Evolutionary conservation across 2,113 vertebrate genomes (phyloP).

Genomic region (Triplophysa rosa): DNA sequence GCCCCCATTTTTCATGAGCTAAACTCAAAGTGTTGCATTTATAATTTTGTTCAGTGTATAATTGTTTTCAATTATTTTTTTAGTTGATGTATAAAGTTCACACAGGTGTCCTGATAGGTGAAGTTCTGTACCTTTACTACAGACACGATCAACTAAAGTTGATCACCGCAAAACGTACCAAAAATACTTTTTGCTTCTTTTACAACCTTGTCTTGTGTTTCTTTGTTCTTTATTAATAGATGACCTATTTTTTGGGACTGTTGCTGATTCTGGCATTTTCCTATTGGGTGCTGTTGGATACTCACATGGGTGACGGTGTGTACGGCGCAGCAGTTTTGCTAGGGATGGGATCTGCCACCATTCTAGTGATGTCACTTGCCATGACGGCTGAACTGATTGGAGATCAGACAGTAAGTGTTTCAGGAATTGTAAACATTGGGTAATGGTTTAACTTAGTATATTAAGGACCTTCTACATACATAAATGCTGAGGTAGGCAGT

Average conservation of each 20-base stretch:
- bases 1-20: too few relatives aligned
- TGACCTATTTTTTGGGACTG: conserved; percentile 88
- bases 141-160: too few relatives aligned
- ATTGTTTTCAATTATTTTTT: too few relatives aligned
- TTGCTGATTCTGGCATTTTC: conserved; percentile 85
- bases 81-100: too few relatives aligned
- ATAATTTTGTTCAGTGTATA: too few relatives aligned
- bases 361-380: conserved; percentile 90
- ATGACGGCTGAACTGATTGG: conserved; percentile 95
- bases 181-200: too few relatives aligned
- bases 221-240: conserved; percentile 63
- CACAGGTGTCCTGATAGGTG: too few relatives aligned
- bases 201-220: background rate
- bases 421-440: background rate
- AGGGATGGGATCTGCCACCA: conserved; percentile 84
- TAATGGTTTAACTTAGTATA: background rate
- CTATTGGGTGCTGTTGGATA: conserved; percentile 83
- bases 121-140: too few relatives aligned
- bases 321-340: conserved; percentile 81
- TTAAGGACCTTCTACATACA: background rate
- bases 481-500: background rate
- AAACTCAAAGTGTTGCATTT: too few relatives aligned
- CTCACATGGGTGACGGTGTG: conserved; percentile 70
- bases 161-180: too few relatives aligned
- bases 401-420: conserved; percentile 79